phyloP scores from a whole-genome alignment of 2,113 vertebrate genomes.

The Atlantisia rogersi region DNA sequence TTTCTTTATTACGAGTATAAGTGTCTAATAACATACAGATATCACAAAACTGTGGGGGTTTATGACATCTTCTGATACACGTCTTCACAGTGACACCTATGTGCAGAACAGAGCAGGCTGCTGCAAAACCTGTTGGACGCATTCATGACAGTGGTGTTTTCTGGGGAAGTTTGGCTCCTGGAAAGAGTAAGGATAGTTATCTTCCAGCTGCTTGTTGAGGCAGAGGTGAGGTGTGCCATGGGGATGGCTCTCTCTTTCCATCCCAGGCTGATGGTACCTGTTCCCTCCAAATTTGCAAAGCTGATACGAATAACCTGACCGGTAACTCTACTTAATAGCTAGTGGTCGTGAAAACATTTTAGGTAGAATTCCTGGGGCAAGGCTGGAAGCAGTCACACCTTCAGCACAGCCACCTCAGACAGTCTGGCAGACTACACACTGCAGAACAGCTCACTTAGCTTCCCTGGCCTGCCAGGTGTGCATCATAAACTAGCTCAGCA shows the following conservation, averaged over 20 bases:
- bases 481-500: not conserved
- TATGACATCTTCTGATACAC: not conserved
- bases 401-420: not conserved
- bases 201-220: not conserved
- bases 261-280: not conserved
- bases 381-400: not conserved
- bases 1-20: conserved; percentile 6
- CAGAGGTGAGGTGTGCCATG: not conserved
- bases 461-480: not conserved
- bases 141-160: not conserved
- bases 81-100: not conserved
- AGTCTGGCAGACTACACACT: not conserved
- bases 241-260: not conserved
- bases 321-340: not conserved
- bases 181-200: not conserved
- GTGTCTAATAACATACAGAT: not conserved
- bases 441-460: not conserved
- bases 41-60: not conserved
- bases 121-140: not conserved
- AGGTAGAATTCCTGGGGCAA: not conserved
- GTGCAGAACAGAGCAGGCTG: not conserved
- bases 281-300: not conserved
- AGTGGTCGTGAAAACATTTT: not conserved
- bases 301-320: not conserved
- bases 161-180: not conserved